Evolutionary conservation across 2,888 invertebrate genomes (phyloP).

Genomic region (Phyto melanocephala): DNA sequence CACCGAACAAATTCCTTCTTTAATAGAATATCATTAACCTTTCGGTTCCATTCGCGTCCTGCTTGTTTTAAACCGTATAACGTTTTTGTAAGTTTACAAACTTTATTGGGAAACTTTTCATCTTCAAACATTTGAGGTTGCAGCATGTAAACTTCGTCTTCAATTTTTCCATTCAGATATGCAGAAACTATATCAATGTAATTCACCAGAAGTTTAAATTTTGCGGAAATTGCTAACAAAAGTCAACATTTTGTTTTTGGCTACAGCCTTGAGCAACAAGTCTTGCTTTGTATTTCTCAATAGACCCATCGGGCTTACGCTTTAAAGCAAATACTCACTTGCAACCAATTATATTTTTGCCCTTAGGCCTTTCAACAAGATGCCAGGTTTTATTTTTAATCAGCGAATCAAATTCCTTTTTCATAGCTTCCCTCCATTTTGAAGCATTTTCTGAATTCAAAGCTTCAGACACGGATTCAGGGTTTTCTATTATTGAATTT

Average conservation of each 20-base stretch:
- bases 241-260: slow-evolving; percentile 35
- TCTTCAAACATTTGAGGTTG: slow-evolving; percentile 52
- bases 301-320: slow-evolving; percentile 47
- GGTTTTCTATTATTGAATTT: slow-evolving; percentile 49
- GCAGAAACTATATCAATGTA: slow-evolving; percentile 54
- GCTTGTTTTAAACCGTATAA: slow-evolving; percentile 3
- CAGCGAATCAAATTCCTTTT: slow-evolving; percentile 63
- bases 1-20: neutral
- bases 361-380: slow-evolving; percentile 43
- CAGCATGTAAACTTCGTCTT: slow-evolving; percentile 58
- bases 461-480: slow-evolving; percentile 32
- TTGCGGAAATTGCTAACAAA: neutral
- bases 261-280: slow-evolving; percentile 33
- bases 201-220: neutral
- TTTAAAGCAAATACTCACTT: slow-evolving; percentile 60
- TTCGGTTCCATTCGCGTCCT: neutral
- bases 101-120: neutral
- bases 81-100: neutral
- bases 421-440: slow-evolving; percentile 66
- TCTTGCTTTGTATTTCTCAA: slow-evolving; percentile 53
- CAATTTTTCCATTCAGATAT: slow-evolving; percentile 51
- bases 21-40: neutral
- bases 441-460: slow-evolving; percentile 36
- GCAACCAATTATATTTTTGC: no score
- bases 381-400: slow-evolving; percentile 65